Evolutionary conservation across 2,888 invertebrate species (phyloP), one percentile per base, ranked within the genome.

Genomic region (Dynastes grantii): DNA sequence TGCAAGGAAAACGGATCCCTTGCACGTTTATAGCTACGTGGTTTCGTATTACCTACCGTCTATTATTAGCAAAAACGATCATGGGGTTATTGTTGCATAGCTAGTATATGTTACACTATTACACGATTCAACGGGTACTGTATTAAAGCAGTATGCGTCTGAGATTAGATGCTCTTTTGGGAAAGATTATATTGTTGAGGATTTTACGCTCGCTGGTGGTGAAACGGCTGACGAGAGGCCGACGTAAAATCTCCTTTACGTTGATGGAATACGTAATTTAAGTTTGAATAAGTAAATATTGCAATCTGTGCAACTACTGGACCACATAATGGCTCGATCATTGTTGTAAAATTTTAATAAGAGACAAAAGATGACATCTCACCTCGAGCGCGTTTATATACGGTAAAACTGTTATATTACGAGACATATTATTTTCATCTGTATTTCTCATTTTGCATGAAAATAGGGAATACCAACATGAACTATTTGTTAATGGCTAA

Each of bases 11-110:
- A 13, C 22, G 40, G 40, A 73, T 37, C 61, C 73, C 58, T 32
- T 32, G 5, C 32, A 32, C 32, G 16, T 37, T 32, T 4, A 40
- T 67, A 13, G 29, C 13, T 63, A 3, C 13, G 27, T 27, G 73
- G 73, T 75, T 40, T 75, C 73, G 22, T 40, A 61, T 75, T 75
- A 77, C 77, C 32, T 51, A 64, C 76, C 13, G 40, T 51, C 63
- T 67, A 64, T 40, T 77, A 77, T 78, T 78, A 78, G 49, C 64
- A 51, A 63, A 78, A 51, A 49, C 51, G 78, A 78, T 78, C 67
- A 67, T 67, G 55, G 16, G 22, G 75, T 78, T 53, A 75, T 65
- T 78, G 78, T 78, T 76, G 49, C 76, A 76, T 67, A 9, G 40
- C 40, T 4, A 22, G 76, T 76, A 55, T 76, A 67, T 37, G 68